Evolutionary conservation across 1,140 invertebrate genomes (phyloP), one percentile per base, ranked within the genome.

Genomic region (Trachymyrmex septentrionalis): DNA sequence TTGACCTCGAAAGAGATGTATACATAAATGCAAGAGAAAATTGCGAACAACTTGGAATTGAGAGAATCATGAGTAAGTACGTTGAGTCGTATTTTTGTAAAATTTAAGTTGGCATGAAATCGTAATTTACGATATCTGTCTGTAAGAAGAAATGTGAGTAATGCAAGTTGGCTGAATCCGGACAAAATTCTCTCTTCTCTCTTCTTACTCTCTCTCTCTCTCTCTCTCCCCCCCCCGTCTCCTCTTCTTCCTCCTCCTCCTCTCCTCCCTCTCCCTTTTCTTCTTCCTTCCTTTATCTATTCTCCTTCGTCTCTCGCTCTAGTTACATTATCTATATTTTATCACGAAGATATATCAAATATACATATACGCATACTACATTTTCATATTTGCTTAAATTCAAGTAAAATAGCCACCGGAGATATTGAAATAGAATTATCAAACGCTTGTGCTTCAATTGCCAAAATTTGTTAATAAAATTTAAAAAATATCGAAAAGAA

Each of bases 1-100:
- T 16, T 55, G 38, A 75, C 38, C 55, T 71, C 50, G 78, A 3
- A 59, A 57, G 21, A 57, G 21, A 69, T 55, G 30, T 19, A 64
- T 44, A 19, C 27, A 71, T 75, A 75, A 73, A 84, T 75, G 55
- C 27, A n/a, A 63, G 24, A 34, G 57, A 75, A 75, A 24, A 72
- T 30, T 73, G n/a, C 69, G 14, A 48, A 10, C 24, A 30, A 61
- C 38, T 48, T 73, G 16, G 55, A 48, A 44, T 59, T 48, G 80
- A 82, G n/a, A 57, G 19, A 38, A 44, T 44, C 64, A 21, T 59
- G 66, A 16, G 53, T 38, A 69, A 21, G 34, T 55, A 69, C 21
- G 50, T 69, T 48, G 48, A 55, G 19, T 81, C 10, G 10, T 81
- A 81, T 81, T 84, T 73, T 84, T 75, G 14, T 19, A 73, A 73